Percentiles rank a stretch among this genome's conserved stretches.
These are phyloP conservation scores for Holothuria glaberrima DNA, from an alignment of 35 echinoderm and acorn worm species.

Conservation along the genomic window DNA sequence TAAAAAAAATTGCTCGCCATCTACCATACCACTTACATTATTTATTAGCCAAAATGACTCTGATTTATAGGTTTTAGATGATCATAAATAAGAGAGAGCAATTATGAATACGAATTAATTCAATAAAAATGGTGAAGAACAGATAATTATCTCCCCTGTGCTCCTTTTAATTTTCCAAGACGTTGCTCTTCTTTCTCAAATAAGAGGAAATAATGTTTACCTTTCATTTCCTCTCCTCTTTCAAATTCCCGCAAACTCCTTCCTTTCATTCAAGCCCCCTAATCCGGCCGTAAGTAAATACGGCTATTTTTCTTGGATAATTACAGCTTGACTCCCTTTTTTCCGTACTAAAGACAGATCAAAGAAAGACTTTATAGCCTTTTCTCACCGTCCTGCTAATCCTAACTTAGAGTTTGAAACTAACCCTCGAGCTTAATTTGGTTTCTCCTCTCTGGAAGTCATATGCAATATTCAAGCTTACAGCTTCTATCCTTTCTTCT, in stretches of 20 bases:
- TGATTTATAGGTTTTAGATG: too few relatives aligned
- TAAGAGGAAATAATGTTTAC: too few relatives aligned
- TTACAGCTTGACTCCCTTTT: not conserved
- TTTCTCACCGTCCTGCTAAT: constrained; percentile 8
- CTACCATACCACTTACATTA: too few relatives aligned
- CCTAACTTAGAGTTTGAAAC: not conserved
- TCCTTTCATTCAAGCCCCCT: not conserved
- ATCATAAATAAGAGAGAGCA: too few relatives aligned
- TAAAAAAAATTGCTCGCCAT: too few relatives aligned
- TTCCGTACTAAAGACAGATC: not conserved
- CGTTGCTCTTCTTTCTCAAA: too few relatives aligned
- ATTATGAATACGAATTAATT: too few relatives aligned
- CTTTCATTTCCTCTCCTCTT: too few relatives aligned
- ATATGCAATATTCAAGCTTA: not conserved
- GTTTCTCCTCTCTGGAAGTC: not conserved
- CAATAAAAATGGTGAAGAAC: too few relatives aligned
- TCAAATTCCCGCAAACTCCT: constrained; percentile 22
- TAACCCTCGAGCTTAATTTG: constrained; percentile 38
- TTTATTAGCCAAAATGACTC: too few relatives aligned
- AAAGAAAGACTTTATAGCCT: constrained; percentile 29
- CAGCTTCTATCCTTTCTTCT: not conserved
- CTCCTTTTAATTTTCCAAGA: too few relatives aligned
- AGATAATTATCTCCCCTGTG: too few relatives aligned
- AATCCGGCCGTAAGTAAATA: constrained; percentile 14
- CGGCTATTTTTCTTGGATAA: constrained; percentile 55